These are phyloP conservation scores for Diarsia mendica DNA, from an alignment of 2,888 invertebrate genomes.

Conservation along the genomic window DNA sequence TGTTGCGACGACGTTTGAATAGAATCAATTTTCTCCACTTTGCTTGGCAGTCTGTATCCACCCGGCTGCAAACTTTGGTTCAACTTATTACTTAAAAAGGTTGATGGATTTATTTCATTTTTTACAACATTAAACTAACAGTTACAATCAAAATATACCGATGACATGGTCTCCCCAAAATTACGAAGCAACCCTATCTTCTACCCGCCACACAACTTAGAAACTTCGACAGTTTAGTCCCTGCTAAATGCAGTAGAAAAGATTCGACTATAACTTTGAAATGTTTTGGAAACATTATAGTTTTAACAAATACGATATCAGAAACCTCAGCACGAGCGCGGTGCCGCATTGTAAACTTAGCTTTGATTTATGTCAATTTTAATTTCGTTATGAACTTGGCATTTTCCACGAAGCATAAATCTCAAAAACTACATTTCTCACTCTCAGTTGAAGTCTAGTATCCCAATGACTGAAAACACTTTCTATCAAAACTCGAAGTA, in stretches of 20 bases:
- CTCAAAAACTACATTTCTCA: neutral
- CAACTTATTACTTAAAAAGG: conserved; percentile 8
- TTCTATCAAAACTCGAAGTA: neutral
- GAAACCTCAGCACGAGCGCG: too few species aligned
- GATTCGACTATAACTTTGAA: conserved; percentile 18
- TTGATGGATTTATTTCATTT: neutral
- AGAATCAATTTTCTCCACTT: conserved; percentile 45
- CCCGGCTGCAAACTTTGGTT: conserved; percentile 1
- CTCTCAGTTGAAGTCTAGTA: neutral
- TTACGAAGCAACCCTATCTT: conserved; percentile 15
- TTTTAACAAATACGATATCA: neutral
- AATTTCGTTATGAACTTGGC: too few species aligned
- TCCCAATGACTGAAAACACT: neutral
- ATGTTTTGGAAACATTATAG: conserved; percentile 12
- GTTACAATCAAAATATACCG: neutral
- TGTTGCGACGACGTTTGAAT: conserved; percentile 14
- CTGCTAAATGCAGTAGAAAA: conserved; percentile 35
- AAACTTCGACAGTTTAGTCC: conserved; percentile 32
- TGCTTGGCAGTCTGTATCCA: conserved; percentile 22
- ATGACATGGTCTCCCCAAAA: too few species aligned
- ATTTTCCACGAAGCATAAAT: too few species aligned
- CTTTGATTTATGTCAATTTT: too few species aligned
- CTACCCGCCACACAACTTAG: conserved; percentile 19
- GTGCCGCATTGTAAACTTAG: too few species aligned
- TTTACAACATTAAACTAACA: neutral